Conservation (phyloP, 1,140 invertebrate genomes). For the Schlechtendalia chinensis region DNA sequence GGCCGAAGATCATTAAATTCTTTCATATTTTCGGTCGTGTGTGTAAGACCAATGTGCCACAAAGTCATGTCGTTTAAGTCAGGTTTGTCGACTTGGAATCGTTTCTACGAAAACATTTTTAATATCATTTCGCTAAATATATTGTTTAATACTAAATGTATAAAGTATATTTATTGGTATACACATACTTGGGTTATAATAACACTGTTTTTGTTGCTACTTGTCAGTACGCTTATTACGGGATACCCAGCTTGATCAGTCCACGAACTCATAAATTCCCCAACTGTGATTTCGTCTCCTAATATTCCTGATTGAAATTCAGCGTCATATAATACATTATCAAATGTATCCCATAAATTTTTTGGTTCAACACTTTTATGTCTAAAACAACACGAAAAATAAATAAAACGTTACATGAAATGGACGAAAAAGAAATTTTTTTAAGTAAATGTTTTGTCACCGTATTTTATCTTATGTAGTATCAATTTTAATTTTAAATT, state of each 20-base stretch:
- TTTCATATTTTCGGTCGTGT: conserved; percentile 63
- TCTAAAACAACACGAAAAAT: background rate
- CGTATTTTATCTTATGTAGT: no score
- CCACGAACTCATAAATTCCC: conserved; percentile 58
- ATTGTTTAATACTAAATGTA: no score
- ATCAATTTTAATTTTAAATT: no score
- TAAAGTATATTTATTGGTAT: no score
- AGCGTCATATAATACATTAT: conserved; percentile 9
- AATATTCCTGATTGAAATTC: background rate
- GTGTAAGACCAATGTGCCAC: conserved; percentile 85
- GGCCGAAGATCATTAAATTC: conserved; percentile 70
- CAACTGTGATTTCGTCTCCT: conserved; percentile 3
- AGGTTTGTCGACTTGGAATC: conserved; percentile 59
- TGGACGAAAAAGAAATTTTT: no score
- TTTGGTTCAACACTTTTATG: conserved; percentile 31
- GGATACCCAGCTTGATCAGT: conserved; percentile 62
- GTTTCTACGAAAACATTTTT: conserved; percentile 58
- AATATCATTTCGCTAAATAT: background rate
- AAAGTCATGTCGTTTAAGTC: conserved; percentile 54
- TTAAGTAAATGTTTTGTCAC: no score
- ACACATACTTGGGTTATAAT: conserved; percentile 33
- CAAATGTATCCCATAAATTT: conserved; percentile 41
- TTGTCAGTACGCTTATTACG: conserved; percentile 56
- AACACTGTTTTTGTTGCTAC: background rate
- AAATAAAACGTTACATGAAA: no score